A percentile compares a stretch with the other conserved stretches of the same genome.
These are phyloP conservation scores for Heliconius sara DNA, from an alignment of 2,888 invertebrate genomes.

Conservation along the genomic window DNA sequence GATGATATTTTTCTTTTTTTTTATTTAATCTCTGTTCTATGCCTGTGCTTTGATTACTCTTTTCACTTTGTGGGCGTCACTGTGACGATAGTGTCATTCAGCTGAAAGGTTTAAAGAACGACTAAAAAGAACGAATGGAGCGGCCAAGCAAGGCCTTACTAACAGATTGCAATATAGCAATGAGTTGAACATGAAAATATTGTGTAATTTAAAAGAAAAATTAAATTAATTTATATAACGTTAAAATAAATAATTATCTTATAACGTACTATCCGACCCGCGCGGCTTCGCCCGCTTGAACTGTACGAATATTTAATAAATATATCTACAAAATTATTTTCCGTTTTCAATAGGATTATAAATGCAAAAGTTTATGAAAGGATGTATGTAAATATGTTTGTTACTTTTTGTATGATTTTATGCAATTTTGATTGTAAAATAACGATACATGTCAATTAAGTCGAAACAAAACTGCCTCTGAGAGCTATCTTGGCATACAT, in stretches of 20 bases:
- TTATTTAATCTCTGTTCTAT: constrained; percentile 24
- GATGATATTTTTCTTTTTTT: constrained; percentile 9
- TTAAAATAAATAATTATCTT: not conserved
- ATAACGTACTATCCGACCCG: too few relatives aligned
- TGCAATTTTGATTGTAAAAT: too few relatives aligned
- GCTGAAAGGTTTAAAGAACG: constrained; percentile 33
- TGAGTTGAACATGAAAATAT: not conserved
- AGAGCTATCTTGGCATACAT: too few relatives aligned
- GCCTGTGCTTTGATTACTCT: constrained; percentile 40
- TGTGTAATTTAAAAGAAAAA: not conserved
- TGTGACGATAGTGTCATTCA: constrained; percentile 36
- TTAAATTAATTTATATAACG: not conserved
- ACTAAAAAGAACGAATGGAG: constrained; percentile 29
- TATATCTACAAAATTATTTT: too few relatives aligned
- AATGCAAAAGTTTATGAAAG: too few relatives aligned
- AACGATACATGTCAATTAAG: too few relatives aligned
- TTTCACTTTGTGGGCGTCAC: constrained; percentile 43
- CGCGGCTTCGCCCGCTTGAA: too few relatives aligned
- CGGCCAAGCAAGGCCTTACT: constrained; percentile 10
- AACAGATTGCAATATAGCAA: constrained; percentile 7
- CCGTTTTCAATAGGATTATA: too few relatives aligned
- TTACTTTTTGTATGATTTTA: too few relatives aligned
- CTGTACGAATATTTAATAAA: too few relatives aligned
- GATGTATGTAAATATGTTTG: too few relatives aligned
- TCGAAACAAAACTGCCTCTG: too few relatives aligned